A percentile compares a stretch with the other conserved stretches of the same genome.
Evolutionary conservation across 1,140 invertebrate genomes (phyloP).

Genomic region (Atta cephalotes): DNA sequence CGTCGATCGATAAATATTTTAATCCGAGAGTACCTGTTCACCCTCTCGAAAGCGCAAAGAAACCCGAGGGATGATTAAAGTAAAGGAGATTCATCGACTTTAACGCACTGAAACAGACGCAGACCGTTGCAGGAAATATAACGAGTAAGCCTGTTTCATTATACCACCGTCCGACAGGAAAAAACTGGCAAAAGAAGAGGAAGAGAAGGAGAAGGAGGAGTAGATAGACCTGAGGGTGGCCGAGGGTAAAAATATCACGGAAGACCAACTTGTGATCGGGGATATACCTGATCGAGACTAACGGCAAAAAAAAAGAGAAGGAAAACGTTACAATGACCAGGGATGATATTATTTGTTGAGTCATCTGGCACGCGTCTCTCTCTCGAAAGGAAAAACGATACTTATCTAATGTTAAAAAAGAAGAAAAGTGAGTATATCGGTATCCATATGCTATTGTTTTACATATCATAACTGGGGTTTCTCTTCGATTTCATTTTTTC

Average conservation of each 20-base stretch:
- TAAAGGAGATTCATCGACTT: conserved; percentile 15
- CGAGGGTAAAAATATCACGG: conserved; percentile 38
- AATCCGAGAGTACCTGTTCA: conserved; percentile 4
- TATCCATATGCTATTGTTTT: conserved; percentile 39
- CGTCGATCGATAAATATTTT: conserved; percentile 58
- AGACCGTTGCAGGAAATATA: conserved; percentile 26
- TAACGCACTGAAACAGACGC: conserved; percentile 31
- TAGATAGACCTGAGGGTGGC: conserved; percentile 11
- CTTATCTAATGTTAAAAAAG: not conserved
- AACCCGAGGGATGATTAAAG: conserved; percentile 55
- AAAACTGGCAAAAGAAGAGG: conserved; percentile 28
- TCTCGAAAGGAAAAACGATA: not conserved
- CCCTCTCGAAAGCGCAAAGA: conserved; percentile 28
- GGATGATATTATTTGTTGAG: conserved; percentile 60
- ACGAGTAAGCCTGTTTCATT: conserved; percentile 51
- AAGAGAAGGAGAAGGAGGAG: not conserved
- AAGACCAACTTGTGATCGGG: not conserved
- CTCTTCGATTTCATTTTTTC: not conserved
- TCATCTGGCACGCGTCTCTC: conserved; percentile 17
- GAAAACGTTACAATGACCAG: conserved; percentile 32
- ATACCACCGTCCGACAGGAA: conserved; percentile 29
- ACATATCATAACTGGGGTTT: not conserved
- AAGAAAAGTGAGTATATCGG: not conserved
- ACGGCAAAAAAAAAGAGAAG: not conserved
- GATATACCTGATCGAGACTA: conserved; percentile 30